These are phyloP conservation scores for Cichladusa arquata DNA, from an alignment of 2,113 vertebrate species.

Conservation along the genomic window DNA sequence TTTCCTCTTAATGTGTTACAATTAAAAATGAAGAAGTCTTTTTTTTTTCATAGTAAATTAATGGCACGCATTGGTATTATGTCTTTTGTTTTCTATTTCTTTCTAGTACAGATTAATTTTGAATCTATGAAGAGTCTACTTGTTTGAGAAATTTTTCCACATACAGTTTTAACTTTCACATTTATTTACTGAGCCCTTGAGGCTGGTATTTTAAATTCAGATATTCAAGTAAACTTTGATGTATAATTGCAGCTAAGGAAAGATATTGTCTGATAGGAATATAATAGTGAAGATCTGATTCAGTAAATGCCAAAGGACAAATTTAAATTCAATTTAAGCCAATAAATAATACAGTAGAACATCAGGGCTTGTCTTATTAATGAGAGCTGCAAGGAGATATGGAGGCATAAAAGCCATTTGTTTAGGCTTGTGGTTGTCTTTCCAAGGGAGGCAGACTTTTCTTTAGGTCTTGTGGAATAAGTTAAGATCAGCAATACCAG, in stretches of 20 bases:
- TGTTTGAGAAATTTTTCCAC: background rate
- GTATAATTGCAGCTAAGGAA: background rate
- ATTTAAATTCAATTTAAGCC: background rate
- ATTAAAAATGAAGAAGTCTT: background rate
- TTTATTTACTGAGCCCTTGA: background rate
- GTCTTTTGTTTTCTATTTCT: background rate
- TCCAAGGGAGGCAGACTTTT: background rate
- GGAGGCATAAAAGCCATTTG: background rate
- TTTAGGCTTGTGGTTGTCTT: background rate
- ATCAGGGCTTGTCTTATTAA: background rate
- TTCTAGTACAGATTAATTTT: background rate
- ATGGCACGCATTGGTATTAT: background rate
- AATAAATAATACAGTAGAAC: background rate
- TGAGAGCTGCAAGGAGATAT: background rate
- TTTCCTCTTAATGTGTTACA: background rate
- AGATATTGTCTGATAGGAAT: background rate
- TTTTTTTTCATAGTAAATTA: background rate
- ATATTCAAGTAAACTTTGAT: background rate
- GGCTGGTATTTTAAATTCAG: background rate
- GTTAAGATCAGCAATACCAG: background rate
- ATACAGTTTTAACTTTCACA: background rate
- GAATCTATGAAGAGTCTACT: background rate
- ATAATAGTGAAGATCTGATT: background rate
- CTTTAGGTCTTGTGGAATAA: background rate
- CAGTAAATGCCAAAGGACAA: background rate